Evolutionary conservation across 2,797 vertebrate genomes (phyloP).

Genomic region (Sus cebifrons): DNA sequence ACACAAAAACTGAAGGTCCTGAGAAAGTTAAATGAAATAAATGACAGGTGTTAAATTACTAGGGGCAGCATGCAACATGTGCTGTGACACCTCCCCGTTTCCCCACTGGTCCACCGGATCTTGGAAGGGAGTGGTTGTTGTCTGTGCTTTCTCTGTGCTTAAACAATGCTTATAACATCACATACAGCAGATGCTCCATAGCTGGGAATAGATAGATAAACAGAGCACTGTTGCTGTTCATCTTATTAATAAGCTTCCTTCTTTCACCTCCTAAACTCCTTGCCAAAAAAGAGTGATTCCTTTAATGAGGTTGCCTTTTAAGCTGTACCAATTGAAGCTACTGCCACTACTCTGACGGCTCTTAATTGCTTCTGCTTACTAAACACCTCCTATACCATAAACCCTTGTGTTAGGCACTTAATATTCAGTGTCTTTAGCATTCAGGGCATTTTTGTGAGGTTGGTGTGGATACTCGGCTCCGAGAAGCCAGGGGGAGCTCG

Average conservation of each 20-base stretch:
- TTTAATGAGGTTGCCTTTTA: constrained; percentile 20
- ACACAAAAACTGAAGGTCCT: neutral
- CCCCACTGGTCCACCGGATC: neutral
- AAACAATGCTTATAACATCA: neutral
- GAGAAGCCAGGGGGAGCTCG: neutral
- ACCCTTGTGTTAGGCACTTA: neutral
- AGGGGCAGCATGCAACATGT: neutral
- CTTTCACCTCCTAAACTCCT: neutral
- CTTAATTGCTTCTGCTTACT: neutral
- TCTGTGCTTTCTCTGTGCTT: neutral
- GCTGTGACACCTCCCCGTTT: neutral
- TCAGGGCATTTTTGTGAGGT: neutral
- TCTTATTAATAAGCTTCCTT: neutral
- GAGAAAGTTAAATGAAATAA: neutral
- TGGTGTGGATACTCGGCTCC: neutral
- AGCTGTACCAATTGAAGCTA: neutral
- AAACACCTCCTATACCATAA: neutral
- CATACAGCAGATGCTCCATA: neutral
- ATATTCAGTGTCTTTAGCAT: neutral
- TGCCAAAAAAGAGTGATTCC: neutral
- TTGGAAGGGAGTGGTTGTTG: neutral
- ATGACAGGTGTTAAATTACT: neutral
- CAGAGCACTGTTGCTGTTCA: neutral
- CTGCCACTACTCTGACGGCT: neutral
- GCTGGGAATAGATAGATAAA: neutral